These are phyloP conservation scores for Lepidostoma basale DNA, from an alignment of 1,140 invertebrate species.

Conservation along the genomic window DNA sequence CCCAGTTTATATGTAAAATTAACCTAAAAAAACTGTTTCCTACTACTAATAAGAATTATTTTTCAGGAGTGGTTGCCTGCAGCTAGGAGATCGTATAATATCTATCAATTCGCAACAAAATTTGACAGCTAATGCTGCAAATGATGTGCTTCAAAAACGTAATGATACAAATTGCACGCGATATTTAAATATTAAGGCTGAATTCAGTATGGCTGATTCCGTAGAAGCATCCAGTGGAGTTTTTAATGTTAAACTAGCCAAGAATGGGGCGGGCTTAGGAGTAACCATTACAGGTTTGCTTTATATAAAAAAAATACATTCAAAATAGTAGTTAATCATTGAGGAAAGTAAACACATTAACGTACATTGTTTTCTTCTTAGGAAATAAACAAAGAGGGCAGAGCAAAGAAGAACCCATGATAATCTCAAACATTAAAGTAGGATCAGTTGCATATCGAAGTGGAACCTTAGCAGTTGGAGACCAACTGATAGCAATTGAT, in stretches of 20 bases:
- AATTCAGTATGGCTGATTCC: constrained; percentile 93
- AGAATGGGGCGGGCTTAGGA: constrained; percentile 79
- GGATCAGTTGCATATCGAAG: constrained; percentile 90
- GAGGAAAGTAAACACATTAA: too few relatives aligned
- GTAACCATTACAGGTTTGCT: constrained; percentile 81
- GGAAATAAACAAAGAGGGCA: constrained; percentile 57
- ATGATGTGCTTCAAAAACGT: constrained; percentile 57
- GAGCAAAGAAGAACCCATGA: constrained; percentile 58
- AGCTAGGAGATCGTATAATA: constrained; percentile 83
- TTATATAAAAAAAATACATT: neutral
- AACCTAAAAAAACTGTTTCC: neutral
- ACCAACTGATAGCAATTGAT: constrained; percentile 87
- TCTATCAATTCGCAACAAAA: constrained; percentile 78
- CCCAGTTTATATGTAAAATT: neutral
- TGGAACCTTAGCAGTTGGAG: constrained; percentile 84
- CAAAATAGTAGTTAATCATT: neutral
- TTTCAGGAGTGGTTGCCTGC: constrained; percentile 71
- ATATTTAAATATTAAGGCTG: constrained; percentile 67
- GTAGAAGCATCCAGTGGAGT: constrained; percentile 89
- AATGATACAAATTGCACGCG: constrained; percentile 57
- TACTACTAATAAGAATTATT: neutral
- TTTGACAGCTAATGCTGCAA: constrained; percentile 58
- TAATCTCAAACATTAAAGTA: constrained; percentile 83
- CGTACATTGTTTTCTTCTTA: too few relatives aligned
- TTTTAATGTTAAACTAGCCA: constrained; percentile 87